Base-by-base conservation (phyloP, 2,797 vertebrate genomes). In the Oryzias sinensis region DNA sequence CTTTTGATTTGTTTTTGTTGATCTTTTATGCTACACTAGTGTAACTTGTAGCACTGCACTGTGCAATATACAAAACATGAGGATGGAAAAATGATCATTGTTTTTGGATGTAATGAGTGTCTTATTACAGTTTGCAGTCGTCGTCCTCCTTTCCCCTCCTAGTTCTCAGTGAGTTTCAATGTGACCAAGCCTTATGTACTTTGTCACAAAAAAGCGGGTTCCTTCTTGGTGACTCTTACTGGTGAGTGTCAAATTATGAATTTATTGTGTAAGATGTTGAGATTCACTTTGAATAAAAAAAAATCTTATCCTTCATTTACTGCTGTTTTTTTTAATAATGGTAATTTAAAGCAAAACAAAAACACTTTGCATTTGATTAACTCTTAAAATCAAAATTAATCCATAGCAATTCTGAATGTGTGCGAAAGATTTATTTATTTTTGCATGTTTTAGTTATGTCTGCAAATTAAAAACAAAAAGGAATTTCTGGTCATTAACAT, bases 221-320 rank as follows among this genome's bases (percentile, higher is more conserved):
- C 96, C 96, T 86, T 97, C 95, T 95, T 95, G 95, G 96, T 97
- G 94, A 98, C 95, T 97, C 94, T 85, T 96, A 95, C 95, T 97
- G 94, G 95, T 97, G 95, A 96, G 95, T 98, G 96, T 99, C 96
- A 98, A 97, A 97, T 95, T 95, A 95, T 95, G 92, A 97, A 94
- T 96, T 96, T 94, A 97, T 97, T 95, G 94, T 98, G 94, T 98
- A 95, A 93, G 93, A 96, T 97, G 97, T 98, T 91, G 87, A 95
- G 92, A 96, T 97, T 98, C 94, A 98, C 94, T 97, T 97, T 96
- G 94, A 97, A 98, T 96, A 95, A 95, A 94, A 68, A 24, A 94
- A 45, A 47, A 47, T 94, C 93, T 96, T 95, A 97, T 96, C 93
- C 90, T 92, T 91, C 94, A 83, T n/a, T 59, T 29, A 5, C 1